phyloP scores from a whole-genome alignment of 2,113 vertebrate genomes.

The Stegastes partitus region DNA sequence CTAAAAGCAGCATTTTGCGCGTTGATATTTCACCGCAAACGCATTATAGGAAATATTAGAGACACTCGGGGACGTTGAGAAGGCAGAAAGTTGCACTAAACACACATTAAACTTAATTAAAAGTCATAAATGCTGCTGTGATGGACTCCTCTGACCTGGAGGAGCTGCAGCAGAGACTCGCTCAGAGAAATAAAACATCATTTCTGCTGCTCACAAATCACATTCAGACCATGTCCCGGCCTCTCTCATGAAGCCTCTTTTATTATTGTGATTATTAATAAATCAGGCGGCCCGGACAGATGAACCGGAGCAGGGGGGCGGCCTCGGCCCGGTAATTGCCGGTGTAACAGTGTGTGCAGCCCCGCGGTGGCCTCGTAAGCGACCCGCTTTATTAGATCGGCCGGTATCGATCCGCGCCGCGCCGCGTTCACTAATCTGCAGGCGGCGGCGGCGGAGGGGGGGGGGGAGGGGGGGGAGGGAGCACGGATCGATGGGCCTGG shows the following conservation, averaged over 20 bases:
- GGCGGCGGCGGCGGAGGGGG: conserved; percentile 40
- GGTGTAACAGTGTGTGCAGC: conserved; percentile 80
- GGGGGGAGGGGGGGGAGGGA: conserved; percentile 22
- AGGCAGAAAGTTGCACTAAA: background rate
- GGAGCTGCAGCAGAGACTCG: background rate
- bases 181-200: conserved; percentile 1
- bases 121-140: background rate
- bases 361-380: conserved; percentile 79
- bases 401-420: conserved; percentile 81
- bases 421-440: conserved; percentile 81
- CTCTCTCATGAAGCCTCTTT: conserved; percentile 61
- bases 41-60: no score
- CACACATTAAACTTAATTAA: background rate
- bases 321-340: conserved; percentile 74
- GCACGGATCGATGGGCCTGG: conserved; percentile 75
- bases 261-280: conserved; percentile 79
- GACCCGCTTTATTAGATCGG: conserved; percentile 85
- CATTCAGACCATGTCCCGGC: conserved; percentile 60
- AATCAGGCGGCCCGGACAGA: conserved; percentile 67
- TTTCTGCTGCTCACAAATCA: conserved; percentile 50
- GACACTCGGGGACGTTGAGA: no score
- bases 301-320: conserved; percentile 35
- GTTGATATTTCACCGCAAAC: no score
- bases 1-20: no score
- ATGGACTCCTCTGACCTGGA: background rate